Evolutionary conservation across 2,797 vertebrate species (phyloP).

Genomic region (Chiroxiphia lanceolata): DNA sequence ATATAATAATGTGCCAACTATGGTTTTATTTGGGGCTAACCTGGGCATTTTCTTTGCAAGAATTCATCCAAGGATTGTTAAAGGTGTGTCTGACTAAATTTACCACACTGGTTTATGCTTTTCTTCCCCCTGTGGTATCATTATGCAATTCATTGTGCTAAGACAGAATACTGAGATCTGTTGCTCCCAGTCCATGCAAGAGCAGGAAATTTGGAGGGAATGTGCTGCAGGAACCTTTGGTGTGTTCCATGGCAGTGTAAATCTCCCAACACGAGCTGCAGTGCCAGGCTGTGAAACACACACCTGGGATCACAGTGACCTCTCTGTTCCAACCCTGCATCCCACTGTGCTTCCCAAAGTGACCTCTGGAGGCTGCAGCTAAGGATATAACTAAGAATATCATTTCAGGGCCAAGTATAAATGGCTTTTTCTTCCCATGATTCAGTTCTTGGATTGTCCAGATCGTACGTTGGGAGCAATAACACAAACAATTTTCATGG

Average conservation of each 20-base stretch:
- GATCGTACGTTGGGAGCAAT: neutral
- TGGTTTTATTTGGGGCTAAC: constrained; percentile 6
- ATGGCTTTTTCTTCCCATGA: neutral
- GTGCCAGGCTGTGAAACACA: neutral
- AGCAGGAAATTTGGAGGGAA: neutral
- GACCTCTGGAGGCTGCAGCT: neutral
- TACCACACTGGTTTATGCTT: neutral
- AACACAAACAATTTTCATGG: neutral
- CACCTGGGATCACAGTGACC: neutral
- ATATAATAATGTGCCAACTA: neutral
- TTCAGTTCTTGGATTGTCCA: neutral
- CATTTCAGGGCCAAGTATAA: neutral
- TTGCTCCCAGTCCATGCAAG: neutral
- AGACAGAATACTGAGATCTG: neutral
- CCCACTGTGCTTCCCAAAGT: neutral
- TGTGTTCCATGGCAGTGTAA: neutral
- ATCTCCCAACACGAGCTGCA: neutral
- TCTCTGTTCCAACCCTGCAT: neutral
- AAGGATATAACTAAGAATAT: neutral
- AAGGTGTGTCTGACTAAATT: constrained; percentile 4
- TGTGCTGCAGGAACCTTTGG: neutral
- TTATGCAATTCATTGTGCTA: neutral
- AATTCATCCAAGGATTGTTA: neutral
- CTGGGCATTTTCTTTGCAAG: neutral
- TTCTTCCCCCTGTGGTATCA: neutral